phyloP scores from a whole-genome alignment of 2,888 invertebrate genomes.

The Cryptus armator region DNA sequence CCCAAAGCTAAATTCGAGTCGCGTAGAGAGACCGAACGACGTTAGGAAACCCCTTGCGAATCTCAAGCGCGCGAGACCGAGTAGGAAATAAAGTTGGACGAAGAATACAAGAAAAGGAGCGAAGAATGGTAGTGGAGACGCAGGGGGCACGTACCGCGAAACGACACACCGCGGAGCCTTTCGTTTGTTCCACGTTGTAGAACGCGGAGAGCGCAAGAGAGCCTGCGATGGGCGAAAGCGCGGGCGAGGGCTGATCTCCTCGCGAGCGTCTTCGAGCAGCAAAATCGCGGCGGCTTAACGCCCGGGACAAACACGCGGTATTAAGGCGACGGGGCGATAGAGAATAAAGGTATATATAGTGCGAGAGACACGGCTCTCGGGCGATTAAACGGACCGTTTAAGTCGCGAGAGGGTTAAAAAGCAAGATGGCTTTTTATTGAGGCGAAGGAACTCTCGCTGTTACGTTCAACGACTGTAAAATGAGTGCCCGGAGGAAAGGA shows the following conservation, averaged over 20 bases:
- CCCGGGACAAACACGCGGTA: slow-evolving; percentile 56
- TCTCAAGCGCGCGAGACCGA: slow-evolving; percentile 4
- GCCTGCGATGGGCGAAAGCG: slow-evolving; percentile 16
- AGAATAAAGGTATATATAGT: slow-evolving; percentile 24
- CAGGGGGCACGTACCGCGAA: slow-evolving; percentile 67
- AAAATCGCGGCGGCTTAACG: slow-evolving; percentile 57
- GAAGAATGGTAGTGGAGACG: slow-evolving; percentile 29
- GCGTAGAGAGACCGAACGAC: slow-evolving; percentile 33
- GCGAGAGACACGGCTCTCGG: slow-evolving; percentile 59
- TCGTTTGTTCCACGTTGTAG: slow-evolving; percentile 54
- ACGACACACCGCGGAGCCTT: slow-evolving; percentile 71
- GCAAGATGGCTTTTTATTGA: slow-evolving; percentile 84
- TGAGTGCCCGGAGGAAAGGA: slow-evolving; percentile 71
- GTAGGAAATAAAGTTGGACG: slow-evolving; percentile 17
- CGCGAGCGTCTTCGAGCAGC: slow-evolving; percentile 31
- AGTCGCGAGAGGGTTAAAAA: slow-evolving; percentile 81
- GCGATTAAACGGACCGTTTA: slow-evolving; percentile 81
- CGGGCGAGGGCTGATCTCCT: slow-evolving; percentile 58
- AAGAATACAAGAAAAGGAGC: slow-evolving; percentile 34
- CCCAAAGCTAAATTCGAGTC: slow-evolving; percentile 43
- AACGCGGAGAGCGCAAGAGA: slow-evolving; percentile 15
- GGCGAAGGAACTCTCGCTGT: slow-evolving; percentile 75
- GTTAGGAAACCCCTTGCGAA: slow-evolving; percentile 23
- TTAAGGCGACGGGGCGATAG: slow-evolving; percentile 51
- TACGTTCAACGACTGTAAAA: slow-evolving; percentile 84